Conservation (phyloP, 92 coral and sea anemone genomes). For the Porites rus region DNA sequence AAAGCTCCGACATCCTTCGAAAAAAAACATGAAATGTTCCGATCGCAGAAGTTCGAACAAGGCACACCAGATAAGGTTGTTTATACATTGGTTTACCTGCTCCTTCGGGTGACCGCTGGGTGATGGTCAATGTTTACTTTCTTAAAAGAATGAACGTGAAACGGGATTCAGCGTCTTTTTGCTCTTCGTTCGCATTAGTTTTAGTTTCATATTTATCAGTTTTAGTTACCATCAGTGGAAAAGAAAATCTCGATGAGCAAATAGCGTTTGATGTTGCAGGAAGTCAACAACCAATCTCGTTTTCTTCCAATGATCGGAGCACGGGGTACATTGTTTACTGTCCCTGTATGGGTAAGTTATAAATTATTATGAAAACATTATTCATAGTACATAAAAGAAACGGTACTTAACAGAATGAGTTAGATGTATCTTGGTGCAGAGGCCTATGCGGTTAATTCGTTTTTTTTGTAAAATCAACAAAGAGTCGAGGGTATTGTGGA, state of each 20-base stretch:
- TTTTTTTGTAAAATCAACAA: too few relatives aligned
- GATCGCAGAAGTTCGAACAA: background rate
- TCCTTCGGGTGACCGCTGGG: background rate
- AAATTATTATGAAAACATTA: background rate
- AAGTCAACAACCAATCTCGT: conserved; percentile 51
- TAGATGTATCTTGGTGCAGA: background rate
- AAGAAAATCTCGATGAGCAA: conserved; percentile 66
- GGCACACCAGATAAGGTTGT: background rate
- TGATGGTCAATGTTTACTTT: background rate
- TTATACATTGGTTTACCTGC: background rate
- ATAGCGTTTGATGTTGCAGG: conserved; percentile 81
- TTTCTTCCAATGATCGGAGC: conserved; percentile 28
- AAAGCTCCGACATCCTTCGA: too few relatives aligned
- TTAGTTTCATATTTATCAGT: conserved; percentile 54
- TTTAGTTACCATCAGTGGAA: conserved; percentile 55
- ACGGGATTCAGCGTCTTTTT: background rate
- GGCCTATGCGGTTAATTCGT: too few relatives aligned
- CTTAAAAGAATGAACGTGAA: background rate
- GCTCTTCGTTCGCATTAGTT: conserved; percentile 1
- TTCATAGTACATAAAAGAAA: background rate
- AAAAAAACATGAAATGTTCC: too few relatives aligned
- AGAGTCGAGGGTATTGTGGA: too few relatives aligned
- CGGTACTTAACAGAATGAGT: background rate
- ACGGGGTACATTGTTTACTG: conserved; percentile 89
- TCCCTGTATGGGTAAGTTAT: conserved; percentile 96